These are phyloP conservation scores for Mnemiopsis leidyi DNA, from an alignment of 37 sponge, comb jelly and placozoan species.

Conservation along the genomic window DNA sequence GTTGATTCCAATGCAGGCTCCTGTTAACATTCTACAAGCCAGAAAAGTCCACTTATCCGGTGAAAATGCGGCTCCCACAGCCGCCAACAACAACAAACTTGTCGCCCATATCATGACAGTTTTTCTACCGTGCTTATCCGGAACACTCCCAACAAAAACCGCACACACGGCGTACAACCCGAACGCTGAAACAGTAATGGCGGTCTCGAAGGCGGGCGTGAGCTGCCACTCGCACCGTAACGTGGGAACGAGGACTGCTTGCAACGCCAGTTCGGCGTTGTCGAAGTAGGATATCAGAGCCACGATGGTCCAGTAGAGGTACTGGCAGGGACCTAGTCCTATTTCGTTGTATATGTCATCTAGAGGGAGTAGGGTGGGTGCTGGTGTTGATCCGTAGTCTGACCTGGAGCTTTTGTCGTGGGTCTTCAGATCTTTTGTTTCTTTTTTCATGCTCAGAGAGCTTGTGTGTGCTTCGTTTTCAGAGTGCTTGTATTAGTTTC, in stretches of 20 bases:
- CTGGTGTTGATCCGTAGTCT: no score
- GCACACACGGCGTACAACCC: background rate
- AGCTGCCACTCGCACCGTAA: conserved; percentile 22
- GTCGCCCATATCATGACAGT: background rate
- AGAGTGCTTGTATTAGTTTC: no score
- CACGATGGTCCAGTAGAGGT: background rate
- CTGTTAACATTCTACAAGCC: background rate
- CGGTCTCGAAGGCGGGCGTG: background rate
- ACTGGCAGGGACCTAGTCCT: background rate
- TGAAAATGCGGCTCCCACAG: background rate
- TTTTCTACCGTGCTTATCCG: background rate
- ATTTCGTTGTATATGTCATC: background rate
- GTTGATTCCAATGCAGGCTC: conserved; percentile 30
- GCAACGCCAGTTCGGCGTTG: conserved; percentile 16
- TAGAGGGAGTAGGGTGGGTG: no score
- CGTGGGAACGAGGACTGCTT: background rate
- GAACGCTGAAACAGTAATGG: background rate
- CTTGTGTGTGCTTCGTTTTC: no score
- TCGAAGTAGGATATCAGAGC: background rate
- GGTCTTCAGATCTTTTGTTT: no score
- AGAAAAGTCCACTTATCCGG: conserved; percentile 44
- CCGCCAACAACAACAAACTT: background rate
- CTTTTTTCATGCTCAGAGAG: no score
- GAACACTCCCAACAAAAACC: background rate
- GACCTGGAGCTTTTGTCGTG: no score